Conservation (phyloP, 30 jellyfish, hydroid and myxozoan species). For the Aurelia aurita complex sp. Pacific region DNA sequence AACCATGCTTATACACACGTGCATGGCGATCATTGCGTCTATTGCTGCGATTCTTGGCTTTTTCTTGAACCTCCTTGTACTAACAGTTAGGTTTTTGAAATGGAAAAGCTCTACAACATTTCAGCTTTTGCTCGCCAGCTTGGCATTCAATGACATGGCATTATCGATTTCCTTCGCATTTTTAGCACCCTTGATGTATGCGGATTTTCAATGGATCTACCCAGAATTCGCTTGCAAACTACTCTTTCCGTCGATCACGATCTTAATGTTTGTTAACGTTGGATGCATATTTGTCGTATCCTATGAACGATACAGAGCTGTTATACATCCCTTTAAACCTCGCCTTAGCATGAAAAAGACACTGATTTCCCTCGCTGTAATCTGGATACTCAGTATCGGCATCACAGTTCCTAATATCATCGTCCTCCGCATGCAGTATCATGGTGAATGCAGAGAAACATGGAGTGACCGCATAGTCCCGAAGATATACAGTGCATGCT, state of each 20-base stretch:
- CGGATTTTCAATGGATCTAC: slow-evolving; percentile 45
- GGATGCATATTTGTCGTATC: slow-evolving; percentile 44
- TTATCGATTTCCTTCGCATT: slow-evolving; percentile 48
- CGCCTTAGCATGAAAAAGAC: slow-evolving; percentile 16
- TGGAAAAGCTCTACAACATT: slow-evolving; percentile 33
- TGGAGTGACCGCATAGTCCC: slow-evolving; percentile 38
- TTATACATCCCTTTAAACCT: slow-evolving; percentile 48
- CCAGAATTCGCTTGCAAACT: slow-evolving; percentile 51
- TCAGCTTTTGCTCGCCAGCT: slow-evolving; percentile 32
- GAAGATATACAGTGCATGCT: slow-evolving; percentile 36
- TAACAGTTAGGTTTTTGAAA: slow-evolving; percentile 15
- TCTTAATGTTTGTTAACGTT: slow-evolving; percentile 41
- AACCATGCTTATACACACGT: slow-evolving; percentile 5
- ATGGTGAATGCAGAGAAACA: slow-evolving; percentile 40
- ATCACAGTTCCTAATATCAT: slow-evolving; percentile 33
- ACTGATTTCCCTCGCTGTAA: neutral
- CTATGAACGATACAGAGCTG: slow-evolving; percentile 58
- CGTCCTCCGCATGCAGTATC: slow-evolving; percentile 23
- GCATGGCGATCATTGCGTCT: slow-evolving; percentile 31
- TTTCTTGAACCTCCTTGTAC: slow-evolving; percentile 23
- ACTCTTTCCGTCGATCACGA: slow-evolving; percentile 37
- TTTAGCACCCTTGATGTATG: slow-evolving; percentile 37
- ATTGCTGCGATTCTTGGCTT: slow-evolving; percentile 39
- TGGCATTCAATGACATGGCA: slow-evolving; percentile 55
- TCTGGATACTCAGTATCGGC: slow-evolving; percentile 27